Base-by-base conservation (phyloP, 2,113 vertebrate genomes). In the Gorsachius goisagi region DNA sequence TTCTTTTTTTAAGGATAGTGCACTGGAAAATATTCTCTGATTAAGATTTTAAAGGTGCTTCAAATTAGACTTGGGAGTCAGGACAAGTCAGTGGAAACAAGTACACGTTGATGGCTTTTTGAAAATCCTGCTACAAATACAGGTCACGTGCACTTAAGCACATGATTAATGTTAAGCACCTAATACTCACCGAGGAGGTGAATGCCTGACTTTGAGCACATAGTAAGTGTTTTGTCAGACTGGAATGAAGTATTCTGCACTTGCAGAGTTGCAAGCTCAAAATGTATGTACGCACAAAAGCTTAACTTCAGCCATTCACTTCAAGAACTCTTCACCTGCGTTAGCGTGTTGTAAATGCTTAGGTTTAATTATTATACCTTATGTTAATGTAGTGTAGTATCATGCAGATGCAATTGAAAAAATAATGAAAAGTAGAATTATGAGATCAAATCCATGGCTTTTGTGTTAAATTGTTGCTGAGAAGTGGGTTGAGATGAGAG, bases 371-470 rank as follows among this genome's bases (percentile, higher is more conserved):
- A 52, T 55, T 88, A 6, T 47, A 75, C n/a, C 56, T 82, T 63
- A 44, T 33, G 23, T 88, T 91, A 73, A 88, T 49, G 45, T 66
- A 75, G 44, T 47, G 26, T 92, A 71, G 41, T 73, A 28, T 93
- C 71, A 88, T 82, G 60, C 47, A 91, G 74, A 76, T 88, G 49
- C 55, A 88, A 78, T 53, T 91, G 45, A 83, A 91, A 91, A 87
- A 85, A 86, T 49, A 95, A 82, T 77, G 55, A 91, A 81, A 93
- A 92, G 59, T 66, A 75, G 78, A 79, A 92, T 89, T 91, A 81
- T 5, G 35, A 90, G 68, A 68, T 88, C n/a, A 74, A 94, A 78
- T 92, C 82, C 66, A 33, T 53, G 71, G 45, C 79, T 92, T n/a
- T 89, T 89, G 32, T 81, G 80, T 66, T 93, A 83, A 95, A 91